These are phyloP conservation scores for Tichodroma muraria DNA, from an alignment of 2,113 vertebrate species.

Conservation along the genomic window DNA sequence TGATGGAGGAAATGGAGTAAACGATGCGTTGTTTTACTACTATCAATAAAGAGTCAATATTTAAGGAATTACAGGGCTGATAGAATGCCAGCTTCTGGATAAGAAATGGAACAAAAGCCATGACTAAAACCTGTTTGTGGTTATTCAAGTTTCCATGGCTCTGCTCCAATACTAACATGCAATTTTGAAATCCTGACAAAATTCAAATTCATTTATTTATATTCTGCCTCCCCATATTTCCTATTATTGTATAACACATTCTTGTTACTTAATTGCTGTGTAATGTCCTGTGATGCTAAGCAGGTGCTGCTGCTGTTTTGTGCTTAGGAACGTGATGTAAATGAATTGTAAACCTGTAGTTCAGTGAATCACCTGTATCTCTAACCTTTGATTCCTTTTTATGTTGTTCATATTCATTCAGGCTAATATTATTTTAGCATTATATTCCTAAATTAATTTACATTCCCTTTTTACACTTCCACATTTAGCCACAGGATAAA, in stretches of 20 bases:
- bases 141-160: constrained; percentile 49
- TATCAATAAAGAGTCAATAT: constrained; percentile 3
- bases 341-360: background rate
- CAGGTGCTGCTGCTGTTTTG: constrained; percentile 5
- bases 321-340: background rate
- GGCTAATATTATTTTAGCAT: background rate
- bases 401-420: background rate
- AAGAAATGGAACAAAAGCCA: constrained; percentile 46
- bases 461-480: background rate
- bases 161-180: constrained; percentile 23
- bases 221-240: constrained; percentile 28
- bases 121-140: background rate
- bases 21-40: background rate
- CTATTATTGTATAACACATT: constrained; percentile 38
- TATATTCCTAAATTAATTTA: background rate
- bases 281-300: background rate
- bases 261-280: background rate
- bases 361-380: background rate
- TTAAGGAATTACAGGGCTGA: constrained; percentile 3
- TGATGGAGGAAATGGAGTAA: background rate
- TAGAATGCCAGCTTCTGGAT: constrained; percentile 6
- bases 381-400: background rate
- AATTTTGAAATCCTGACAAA: constrained; percentile 48
- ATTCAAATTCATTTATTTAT: constrained; percentile 47
- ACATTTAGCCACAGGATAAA: background rate